phyloP scores from a whole-genome alignment of 2,888 invertebrate genomes.

The Amorpha juglandis region DNA sequence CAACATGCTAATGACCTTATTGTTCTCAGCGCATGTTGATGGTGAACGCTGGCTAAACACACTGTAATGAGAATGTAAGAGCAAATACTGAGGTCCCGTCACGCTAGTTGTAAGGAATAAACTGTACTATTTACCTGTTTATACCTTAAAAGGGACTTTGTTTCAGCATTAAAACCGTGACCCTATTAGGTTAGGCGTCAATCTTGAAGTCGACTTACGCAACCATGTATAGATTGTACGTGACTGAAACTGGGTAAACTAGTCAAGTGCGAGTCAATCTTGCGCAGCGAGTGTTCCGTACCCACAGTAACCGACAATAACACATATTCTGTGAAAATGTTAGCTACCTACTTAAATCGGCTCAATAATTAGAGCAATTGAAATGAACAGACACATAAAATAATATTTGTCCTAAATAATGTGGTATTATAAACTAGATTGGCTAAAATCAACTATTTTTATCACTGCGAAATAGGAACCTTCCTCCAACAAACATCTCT shows the following conservation, averaged over 20 bases:
- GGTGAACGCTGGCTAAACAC: slow-evolving; percentile 23
- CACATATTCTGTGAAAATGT: too few species aligned
- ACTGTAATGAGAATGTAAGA: slow-evolving; percentile 17
- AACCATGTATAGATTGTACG: too few species aligned
- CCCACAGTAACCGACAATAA: too few species aligned
- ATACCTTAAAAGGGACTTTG: not conserved
- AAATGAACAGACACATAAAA: too few species aligned
- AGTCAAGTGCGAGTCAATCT: too few species aligned
- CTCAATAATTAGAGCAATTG: too few species aligned
- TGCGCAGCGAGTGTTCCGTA: too few species aligned
- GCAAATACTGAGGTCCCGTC: slow-evolving; percentile 16
- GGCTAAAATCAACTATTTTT: not conserved
- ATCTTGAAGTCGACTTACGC: too few species aligned
- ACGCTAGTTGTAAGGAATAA: not conserved
- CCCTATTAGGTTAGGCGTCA: too few species aligned
- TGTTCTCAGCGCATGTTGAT: slow-evolving; percentile 22
- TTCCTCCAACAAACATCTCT: slow-evolving; percentile 1
- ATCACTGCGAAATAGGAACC: not conserved
- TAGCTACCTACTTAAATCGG: too few species aligned
- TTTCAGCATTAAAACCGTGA: too few species aligned
- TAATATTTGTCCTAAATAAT: not conserved
- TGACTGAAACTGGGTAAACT: too few species aligned
- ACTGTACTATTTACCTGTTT: not conserved
- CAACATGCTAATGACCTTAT: slow-evolving; percentile 25
- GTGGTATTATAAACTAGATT: not conserved